A percentile compares a stretch with the other conserved stretches of the same genome.
These are phyloP conservation scores for Dicaeum eximium DNA, from an alignment of 2,113 vertebrate genomes.

Conservation along the genomic window DNA sequence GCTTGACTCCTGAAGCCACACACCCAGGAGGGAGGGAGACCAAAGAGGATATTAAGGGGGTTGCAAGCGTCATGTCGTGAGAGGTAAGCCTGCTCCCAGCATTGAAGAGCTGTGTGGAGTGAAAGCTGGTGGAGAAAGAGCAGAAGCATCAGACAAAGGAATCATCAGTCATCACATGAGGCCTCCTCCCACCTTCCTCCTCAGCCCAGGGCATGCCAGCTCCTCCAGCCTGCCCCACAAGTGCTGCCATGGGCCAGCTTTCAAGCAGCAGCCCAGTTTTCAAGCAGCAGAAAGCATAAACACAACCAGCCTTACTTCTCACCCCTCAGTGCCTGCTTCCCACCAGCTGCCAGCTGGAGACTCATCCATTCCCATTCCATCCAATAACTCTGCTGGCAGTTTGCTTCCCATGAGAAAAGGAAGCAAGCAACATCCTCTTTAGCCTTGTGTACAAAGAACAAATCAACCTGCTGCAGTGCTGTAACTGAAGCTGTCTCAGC, in stretches of 20 bases:
- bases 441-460: background rate
- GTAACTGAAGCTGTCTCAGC: background rate
- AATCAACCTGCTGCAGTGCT: background rate
- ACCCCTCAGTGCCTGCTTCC: background rate
- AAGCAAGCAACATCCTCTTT: background rate
- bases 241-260: background rate
- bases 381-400: background rate
- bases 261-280: background rate
- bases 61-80: accelerated
- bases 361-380: background rate
- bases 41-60: background rate
- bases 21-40: background rate
- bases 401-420: background rate
- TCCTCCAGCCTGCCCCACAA: background rate
- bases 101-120: background rate
- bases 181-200: background rate
- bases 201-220: background rate
- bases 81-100: background rate
- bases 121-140: background rate
- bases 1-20: background rate
- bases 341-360: background rate
- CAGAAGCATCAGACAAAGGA: background rate
- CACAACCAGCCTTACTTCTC: background rate
- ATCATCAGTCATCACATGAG: background rate
- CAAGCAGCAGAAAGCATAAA: background rate